Percentiles rank a stretch among this genome's conserved stretches.
Conservation (phyloP, 1,140 invertebrate genomes). For the Bombus waltoni region DNA sequence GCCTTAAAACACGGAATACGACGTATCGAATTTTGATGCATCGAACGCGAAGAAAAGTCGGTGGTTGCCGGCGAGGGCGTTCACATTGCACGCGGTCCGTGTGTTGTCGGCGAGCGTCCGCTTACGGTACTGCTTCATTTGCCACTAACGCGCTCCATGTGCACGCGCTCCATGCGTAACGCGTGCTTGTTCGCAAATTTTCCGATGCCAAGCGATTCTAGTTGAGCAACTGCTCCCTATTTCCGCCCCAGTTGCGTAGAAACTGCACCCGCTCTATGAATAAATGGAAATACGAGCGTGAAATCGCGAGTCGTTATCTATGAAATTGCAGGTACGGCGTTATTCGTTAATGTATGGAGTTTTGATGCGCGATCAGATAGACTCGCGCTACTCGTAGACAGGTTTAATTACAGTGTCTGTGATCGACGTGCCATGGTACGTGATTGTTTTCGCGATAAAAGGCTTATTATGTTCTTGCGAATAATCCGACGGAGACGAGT, state of each 20-base stretch:
- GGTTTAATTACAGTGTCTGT: not conserved
- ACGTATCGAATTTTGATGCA: conserved; percentile 17
- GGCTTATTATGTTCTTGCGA: not conserved
- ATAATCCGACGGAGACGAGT: not conserved
- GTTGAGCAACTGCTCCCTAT: not conserved
- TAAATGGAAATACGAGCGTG: not conserved
- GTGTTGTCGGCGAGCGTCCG: not conserved
- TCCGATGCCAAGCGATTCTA: not conserved
- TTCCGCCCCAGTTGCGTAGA: not conserved
- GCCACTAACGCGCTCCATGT: not conserved
- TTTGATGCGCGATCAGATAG: not conserved
- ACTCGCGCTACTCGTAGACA: not conserved
- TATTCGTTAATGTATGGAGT: not conserved
- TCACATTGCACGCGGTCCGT: conserved; percentile 17
- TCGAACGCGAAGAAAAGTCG: conserved; percentile 18
- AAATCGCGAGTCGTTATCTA: not conserved
- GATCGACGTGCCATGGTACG: not conserved
- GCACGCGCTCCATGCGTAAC: not conserved
- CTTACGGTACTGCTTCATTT: conserved; percentile 25
- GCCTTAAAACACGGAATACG: not conserved
- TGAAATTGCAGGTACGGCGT: not conserved
- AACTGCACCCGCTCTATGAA: not conserved
- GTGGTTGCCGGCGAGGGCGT: not conserved
- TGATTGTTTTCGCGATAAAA: not conserved
- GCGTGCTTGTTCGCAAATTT: not conserved